Conservation (phyloP, 2,888 invertebrate species). For the Eubasilissa splendida region DNA sequence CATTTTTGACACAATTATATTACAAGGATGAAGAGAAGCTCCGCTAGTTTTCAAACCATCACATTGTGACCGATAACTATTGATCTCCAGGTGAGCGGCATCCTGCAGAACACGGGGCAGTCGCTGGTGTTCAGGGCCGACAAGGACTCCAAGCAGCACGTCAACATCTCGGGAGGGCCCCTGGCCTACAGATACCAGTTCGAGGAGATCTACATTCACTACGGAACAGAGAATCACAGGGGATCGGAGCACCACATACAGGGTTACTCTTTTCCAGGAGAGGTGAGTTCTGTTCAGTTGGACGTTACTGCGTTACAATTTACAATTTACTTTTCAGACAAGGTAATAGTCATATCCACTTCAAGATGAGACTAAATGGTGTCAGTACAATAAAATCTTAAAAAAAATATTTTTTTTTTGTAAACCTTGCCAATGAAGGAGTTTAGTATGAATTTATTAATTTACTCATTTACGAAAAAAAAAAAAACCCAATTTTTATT, state of each 20-base stretch:
- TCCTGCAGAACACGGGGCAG: conserved; percentile 94
- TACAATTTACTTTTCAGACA: too few relatives aligned
- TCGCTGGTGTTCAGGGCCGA: conserved; percentile 93
- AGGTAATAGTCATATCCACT: too few relatives aligned
- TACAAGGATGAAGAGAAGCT: too few relatives aligned
- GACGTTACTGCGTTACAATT: too few relatives aligned
- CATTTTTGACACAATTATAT: too few relatives aligned
- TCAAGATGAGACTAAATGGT: too few relatives aligned
- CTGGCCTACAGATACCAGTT: conserved; percentile 96
- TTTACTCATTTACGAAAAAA: too few relatives aligned
- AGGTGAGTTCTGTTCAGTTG: conserved; percentile 77
- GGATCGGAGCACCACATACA: conserved; percentile 98
- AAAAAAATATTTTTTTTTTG: too few relatives aligned
- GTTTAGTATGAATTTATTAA: too few relatives aligned
- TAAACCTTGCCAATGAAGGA: too few relatives aligned
- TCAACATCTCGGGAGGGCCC: conserved; percentile 97
- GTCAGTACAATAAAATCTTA: too few relatives aligned
- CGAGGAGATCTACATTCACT: conserved; percentile 96
- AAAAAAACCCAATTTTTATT: too few relatives aligned
- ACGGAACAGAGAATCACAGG: conserved; percentile 88
- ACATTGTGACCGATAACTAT: not conserved
- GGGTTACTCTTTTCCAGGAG: conserved; percentile 96
- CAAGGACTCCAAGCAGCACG: conserved; percentile 90
- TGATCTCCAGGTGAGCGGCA: conserved; percentile 83
- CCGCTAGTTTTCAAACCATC: not conserved